Base-by-base conservation (phyloP, 2,888 invertebrate genomes). In the Volucella inanis region DNA sequence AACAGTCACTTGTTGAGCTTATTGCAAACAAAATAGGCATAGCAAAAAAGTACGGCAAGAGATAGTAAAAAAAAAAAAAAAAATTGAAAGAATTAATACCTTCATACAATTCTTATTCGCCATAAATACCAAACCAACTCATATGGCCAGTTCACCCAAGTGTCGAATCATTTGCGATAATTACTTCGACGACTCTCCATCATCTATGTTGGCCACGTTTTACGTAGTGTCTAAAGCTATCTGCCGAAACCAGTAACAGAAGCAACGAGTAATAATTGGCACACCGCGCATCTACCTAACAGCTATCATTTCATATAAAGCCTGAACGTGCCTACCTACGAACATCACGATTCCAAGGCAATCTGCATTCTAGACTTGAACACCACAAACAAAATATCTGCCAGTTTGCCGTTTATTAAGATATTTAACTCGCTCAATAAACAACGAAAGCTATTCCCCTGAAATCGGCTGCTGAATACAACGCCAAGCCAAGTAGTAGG, bases 361-460 rank as follows among this genome's bases (percentile, higher is more conserved):
- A 84, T 84, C 80, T 75, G 47, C 65, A 85, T 81, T 85, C 81
- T 70, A 71, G 62, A 81, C 71, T 10, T 52, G 67, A 71, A 67
- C 71, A 61, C 68, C 55, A 71, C 76, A 76, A 81, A 81, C 81
- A 77, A 85, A 85, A 61, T 85, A 67, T 81, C 71, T 81, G 81
- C 81, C 62, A 76, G 81, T 85, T 81, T 52, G 57, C 47, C 62
- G 61, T 85, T 85, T 85, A 85, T 85, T 85, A 85, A 85, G 85
- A 85, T 85, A 85, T 85, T 85, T 72, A 85, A 85, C 80, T 85
- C 81, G 81, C 68, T 85, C 76, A 72, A 85, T 85, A 85, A 81
- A 85, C 81, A 81, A 78, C 76, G 59, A 59, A 76, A 67, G 62
- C 70, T 52, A 62, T 70, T 45, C 59, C 72, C 62, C 39, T 15